Base-by-base conservation (phyloP, 1,140 invertebrate genomes). In the Formica selysi region DNA sequence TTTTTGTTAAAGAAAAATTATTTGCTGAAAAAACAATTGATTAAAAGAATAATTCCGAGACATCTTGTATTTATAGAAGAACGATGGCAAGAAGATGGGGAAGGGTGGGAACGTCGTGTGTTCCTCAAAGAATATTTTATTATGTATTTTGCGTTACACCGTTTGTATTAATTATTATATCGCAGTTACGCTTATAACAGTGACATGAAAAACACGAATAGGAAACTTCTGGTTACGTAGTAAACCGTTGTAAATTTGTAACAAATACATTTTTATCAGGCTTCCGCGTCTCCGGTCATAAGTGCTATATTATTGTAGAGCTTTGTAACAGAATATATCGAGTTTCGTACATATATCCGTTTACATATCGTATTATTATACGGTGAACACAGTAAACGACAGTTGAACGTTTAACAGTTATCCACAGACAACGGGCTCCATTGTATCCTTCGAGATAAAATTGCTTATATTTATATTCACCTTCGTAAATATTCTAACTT, bases 51-150 rank as follows among this genome's bases (percentile, higher is more conserved):
- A 32, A 76, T 19, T 76, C 4, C 3, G 3, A 41, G 26, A n/a
- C 1, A 51, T 51, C 2, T 32, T 22, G 5, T 36, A 8, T 19
- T 1, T 6, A 8, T 19, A 59, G 13, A 26, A 59, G 38, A 26
- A 5, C 16, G 0, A 19, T 71, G 16, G 10, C 29, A 32, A 32
- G 32, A 32, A 32, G 38, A 68, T 8, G 8, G 19, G 7, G 16
- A n/a, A 32, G 32, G 32, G 1, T 4, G 3, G 26, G 26, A 29
- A 29, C 26, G 26, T 29, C 26, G 13, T 54, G 13, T 54, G 19
- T 44, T 83, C 64, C 48, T 89, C 73, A 74, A 89, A 89, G 87
- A 89, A 89, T 89, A 87, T 83, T 89, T 89, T 89, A 89, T 89
- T 89, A 89, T 59, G 54, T 59, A 84, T 61, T 74, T 73, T 32